Percentiles rank a stretch among this genome's conserved stretches.
These are phyloP conservation scores for Chauna torquata DNA, from an alignment of 2,113 vertebrate species.

Conservation along the genomic window DNA sequence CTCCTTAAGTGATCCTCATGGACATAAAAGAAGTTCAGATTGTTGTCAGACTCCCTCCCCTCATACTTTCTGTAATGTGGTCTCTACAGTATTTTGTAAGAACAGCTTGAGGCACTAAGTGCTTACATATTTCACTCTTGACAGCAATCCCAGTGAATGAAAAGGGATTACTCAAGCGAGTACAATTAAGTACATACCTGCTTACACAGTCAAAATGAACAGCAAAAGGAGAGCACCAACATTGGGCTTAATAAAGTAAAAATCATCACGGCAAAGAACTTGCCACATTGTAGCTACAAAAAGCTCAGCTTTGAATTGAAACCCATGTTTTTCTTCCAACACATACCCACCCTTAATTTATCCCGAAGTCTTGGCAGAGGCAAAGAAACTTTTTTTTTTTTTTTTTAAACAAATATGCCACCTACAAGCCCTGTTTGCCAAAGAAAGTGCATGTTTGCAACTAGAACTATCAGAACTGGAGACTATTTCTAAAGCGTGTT, in stretches of 20 bases:
- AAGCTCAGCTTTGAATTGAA: background rate
- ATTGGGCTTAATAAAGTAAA: background rate
- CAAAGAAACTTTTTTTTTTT: background rate
- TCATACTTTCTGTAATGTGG: background rate
- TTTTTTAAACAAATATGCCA: background rate
- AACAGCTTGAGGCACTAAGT: background rate
- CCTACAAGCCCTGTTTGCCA: background rate
- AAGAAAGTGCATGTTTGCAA: constrained; percentile 14
- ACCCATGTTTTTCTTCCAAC: background rate
- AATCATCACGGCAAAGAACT: background rate
- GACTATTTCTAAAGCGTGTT: background rate
- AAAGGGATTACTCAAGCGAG: background rate
- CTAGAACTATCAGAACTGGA: background rate
- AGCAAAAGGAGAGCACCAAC: background rate
- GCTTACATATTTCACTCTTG: background rate
- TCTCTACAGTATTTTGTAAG: background rate
- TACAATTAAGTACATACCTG: background rate
- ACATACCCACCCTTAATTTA: background rate
- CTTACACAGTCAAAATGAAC: background rate
- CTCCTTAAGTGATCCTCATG: background rate
- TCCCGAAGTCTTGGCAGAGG: background rate
- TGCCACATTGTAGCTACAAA: background rate
- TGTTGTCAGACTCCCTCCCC: background rate
- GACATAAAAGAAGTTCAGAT: background rate
- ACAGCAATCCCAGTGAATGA: background rate